Evolutionary conservation across 2,888 invertebrate species (phyloP), one percentile per base, ranked within the genome.

Genomic region (Eilema sororculum): DNA sequence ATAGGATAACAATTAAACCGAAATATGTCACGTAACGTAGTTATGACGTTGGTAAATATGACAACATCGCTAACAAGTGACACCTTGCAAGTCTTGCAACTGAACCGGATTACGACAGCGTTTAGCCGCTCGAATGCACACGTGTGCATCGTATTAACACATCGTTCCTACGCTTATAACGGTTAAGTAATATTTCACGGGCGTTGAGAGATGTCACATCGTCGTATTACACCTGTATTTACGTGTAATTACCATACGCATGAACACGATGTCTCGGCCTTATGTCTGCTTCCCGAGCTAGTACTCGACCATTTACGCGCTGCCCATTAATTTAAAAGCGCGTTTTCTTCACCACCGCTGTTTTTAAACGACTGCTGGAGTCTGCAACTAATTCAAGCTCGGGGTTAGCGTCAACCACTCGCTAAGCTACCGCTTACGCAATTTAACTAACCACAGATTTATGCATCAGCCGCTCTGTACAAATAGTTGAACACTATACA

Each of bases 261-360:
- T 12, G 30, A 88, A 91, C n/a, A 30, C 87, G 86, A 89, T 87
- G 87, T 87, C 88, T 84, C 84, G 79, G 76, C 87, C 86, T 86
- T 88, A 85, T 83, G 85, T 87, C 84, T 82, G 80, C 71, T 71
- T 71, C 72, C 71, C 61, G 71, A 76, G 71, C 74, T 64, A 72
- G 75, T 68, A 73, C 71, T 67, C 69, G 71, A 63, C 69, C 78
- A 78, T 80, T 80, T 80, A 76, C 72, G 71, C 70, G 82, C 83
- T 84, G 86, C 78, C 88, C 90, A 90, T 92, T 93, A 90, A 91
- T 89, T 92, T 92, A 90, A 92, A 90, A 89, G 89, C 87, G 78
- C 83, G 87, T 89, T 92, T 91, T 93, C 91, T 91, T 92, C 91
- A 84, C 88, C 81, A 85, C 86, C 77, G 77, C 78, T 73, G 81